A percentile compares a stretch with the other conserved stretches of the same genome.
These are phyloP conservation scores for Hydropsyche betteni DNA, from an alignment of 2,888 invertebrate genomes.

Conservation along the genomic window DNA sequence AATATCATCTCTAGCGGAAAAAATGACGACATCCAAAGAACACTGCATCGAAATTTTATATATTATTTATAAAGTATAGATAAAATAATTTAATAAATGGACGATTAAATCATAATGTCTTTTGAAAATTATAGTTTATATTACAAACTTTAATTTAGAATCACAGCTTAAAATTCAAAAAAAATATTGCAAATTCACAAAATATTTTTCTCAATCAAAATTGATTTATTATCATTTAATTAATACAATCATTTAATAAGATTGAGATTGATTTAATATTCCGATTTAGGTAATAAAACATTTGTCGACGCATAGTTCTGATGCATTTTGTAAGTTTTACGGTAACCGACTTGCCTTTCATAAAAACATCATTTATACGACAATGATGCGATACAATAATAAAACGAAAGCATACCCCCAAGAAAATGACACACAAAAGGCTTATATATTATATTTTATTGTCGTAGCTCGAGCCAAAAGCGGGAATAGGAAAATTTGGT, in stretches of 20 bases:
- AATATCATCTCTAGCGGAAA: conserved; percentile 29
- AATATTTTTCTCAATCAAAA: background rate
- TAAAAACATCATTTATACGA: conserved; percentile 21
- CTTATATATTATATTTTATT: conserved; percentile 11
- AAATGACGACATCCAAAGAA: background rate
- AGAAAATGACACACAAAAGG: conserved; percentile 23
- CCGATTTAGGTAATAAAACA: background rate
- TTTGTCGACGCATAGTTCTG: background rate
- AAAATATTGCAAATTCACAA: too few relatives aligned
- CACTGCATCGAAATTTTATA: background rate
- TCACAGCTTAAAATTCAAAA: too few relatives aligned
- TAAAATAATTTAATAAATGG: too few relatives aligned
- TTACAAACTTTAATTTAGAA: too few relatives aligned
- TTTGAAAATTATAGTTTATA: too few relatives aligned
- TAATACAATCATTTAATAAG: background rate
- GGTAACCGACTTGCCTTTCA: conserved; percentile 12
- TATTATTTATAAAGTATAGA: too few relatives aligned
- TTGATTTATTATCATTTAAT: background rate
- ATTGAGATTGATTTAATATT: too few relatives aligned
- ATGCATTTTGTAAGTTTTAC: background rate
- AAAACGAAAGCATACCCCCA: background rate
- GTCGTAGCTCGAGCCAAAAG: conserved; percentile 12
- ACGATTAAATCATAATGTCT: too few relatives aligned
- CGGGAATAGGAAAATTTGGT: background rate
- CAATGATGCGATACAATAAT: background rate